These are phyloP conservation scores for Corythaeola cristata DNA, from an alignment of 2,113 vertebrate species.

Conservation along the genomic window DNA sequence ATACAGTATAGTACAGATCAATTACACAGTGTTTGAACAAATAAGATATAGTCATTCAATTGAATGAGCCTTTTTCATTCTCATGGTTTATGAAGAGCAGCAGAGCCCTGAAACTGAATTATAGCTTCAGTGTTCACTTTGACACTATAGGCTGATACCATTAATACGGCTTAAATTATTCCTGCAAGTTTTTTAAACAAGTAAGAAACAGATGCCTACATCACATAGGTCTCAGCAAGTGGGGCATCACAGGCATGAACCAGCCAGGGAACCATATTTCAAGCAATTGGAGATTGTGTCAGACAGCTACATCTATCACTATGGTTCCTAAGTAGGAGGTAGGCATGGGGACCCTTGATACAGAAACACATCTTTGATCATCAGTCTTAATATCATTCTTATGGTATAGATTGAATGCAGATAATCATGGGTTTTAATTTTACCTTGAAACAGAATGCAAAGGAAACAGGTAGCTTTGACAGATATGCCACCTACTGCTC, in stretches of 20 bases:
- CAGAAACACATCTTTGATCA: not conserved
- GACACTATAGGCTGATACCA: not conserved
- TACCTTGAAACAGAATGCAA: not conserved
- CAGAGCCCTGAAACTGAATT: slow-evolving; percentile 47
- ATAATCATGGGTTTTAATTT: not conserved
- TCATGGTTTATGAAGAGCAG: slow-evolving; percentile 14
- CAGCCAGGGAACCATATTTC: not conserved
- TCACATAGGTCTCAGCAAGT: not conserved
- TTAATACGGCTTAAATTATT: slow-evolving; percentile 25
- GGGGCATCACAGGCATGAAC: not conserved
- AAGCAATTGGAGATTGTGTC: not conserved
- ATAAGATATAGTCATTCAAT: slow-evolving; percentile 16
- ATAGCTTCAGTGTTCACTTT: slow-evolving; percentile 12
- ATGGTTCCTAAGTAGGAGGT: not conserved
- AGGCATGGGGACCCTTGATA: not conserved
- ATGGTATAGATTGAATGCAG: not conserved
- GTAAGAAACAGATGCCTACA: not conserved
- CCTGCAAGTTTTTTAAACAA: not conserved
- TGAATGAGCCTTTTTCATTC: slow-evolving; percentile 14
- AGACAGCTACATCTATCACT: not conserved
- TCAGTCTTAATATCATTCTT: slow-evolving; percentile 7
- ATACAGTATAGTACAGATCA: not conserved
- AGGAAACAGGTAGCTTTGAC: not conserved
- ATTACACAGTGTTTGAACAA: not conserved
- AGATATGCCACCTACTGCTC: not conserved